A percentile compares a stretch with the other conserved stretches of the same genome.
Conservation (phyloP, 1,140 invertebrate genomes). For the Dendroctonus valens region DNA sequence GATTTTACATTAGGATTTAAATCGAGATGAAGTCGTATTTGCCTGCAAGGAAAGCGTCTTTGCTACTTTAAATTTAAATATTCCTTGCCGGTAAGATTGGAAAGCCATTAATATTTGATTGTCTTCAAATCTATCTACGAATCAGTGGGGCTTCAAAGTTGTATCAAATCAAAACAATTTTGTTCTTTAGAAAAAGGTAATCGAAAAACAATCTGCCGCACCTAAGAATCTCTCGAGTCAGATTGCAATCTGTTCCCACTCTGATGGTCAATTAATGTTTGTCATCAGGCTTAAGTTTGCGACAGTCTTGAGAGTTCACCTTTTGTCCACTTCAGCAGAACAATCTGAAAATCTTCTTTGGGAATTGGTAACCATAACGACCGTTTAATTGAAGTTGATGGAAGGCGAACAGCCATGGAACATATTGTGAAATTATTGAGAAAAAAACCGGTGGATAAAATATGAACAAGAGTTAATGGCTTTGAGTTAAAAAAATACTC, state of each 20-base stretch:
- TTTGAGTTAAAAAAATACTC: no score
- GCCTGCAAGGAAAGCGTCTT: not conserved
- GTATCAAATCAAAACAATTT: not conserved
- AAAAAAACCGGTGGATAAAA: no score
- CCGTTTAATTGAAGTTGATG: conserved; percentile 8
- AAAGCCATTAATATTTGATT: conserved; percentile 10
- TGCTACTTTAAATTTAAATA: no score
- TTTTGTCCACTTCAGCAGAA: conserved; percentile 24
- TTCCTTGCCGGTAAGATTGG: not conserved
- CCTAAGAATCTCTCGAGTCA: not conserved
- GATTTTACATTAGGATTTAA: conserved; percentile 30
- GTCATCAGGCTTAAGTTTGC: conserved; percentile 14
- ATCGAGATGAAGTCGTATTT: conserved; percentile 18
- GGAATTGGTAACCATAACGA: conserved; percentile 22
- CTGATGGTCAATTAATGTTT: conserved; percentile 32
- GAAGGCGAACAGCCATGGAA: not conserved
- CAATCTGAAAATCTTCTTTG: conserved; percentile 17
- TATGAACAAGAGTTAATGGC: no score
- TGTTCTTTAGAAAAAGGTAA: not conserved
- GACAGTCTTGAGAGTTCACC: conserved; percentile 17
- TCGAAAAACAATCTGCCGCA: conserved; percentile 11
- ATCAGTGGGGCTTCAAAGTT: not conserved
- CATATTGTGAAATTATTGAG: no score
- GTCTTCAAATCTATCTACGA: not conserved
- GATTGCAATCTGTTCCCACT: conserved; percentile 25